Evolutionary conservation across 2,797 vertebrate species (phyloP).

Genomic region (Alfaro cultratus): DNA sequence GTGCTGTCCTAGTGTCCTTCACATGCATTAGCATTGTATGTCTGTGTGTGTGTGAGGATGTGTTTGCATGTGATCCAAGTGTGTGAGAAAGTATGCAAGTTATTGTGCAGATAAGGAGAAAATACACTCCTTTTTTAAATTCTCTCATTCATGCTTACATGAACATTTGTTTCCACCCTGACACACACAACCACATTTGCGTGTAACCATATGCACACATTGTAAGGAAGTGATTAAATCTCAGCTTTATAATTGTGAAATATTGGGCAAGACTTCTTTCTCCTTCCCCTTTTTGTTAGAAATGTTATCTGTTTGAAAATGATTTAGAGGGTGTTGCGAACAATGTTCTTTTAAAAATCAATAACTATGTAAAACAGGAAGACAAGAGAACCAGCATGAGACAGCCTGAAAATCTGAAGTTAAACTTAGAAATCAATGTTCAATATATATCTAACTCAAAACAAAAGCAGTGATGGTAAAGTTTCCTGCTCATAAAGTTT

Average conservation of each 20-base stretch:
- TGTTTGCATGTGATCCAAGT: constrained; percentile 29
- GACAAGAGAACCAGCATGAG: background rate
- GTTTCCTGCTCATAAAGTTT: background rate
- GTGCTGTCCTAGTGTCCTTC: constrained; percentile 64
- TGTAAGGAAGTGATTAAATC: constrained; percentile 63
- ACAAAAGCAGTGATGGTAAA: background rate
- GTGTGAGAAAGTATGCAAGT: constrained; percentile 39
- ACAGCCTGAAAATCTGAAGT: background rate
- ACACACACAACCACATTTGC: background rate
- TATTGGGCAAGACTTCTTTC: constrained; percentile 26
- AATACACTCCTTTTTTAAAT: constrained; percentile 7
- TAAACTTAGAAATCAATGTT: background rate
- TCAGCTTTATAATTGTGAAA: constrained; percentile 63
- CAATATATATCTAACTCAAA: background rate
- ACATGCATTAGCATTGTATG: constrained; percentile 21
- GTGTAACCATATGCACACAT: background rate
- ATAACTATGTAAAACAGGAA: background rate
- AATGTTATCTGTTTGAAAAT: background rate
- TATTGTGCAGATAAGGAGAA: constrained; percentile 1
- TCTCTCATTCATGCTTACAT: background rate
- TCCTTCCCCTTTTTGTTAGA: constrained; percentile 48
- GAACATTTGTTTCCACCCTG: background rate
- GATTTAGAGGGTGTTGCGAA: too few species aligned
- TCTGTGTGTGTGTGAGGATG: constrained; percentile 23
- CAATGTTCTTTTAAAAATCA: background rate